Conservation (phyloP, 2,888 invertebrate species). For the Pseudococcus viburni region DNA sequence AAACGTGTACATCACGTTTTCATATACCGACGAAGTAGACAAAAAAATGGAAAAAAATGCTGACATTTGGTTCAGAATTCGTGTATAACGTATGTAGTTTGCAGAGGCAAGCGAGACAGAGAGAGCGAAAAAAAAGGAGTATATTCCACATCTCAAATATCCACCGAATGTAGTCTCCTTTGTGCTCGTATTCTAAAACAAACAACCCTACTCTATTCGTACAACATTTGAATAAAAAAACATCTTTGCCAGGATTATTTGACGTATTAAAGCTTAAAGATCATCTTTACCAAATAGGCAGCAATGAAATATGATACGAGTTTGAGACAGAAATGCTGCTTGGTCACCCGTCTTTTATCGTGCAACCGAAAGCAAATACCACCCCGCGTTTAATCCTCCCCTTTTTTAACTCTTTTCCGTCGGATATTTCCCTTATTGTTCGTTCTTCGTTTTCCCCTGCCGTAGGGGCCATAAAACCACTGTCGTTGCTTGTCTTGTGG, state of each 20-base stretch:
- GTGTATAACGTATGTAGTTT: background rate
- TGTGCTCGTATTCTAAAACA: slow-evolving; percentile 64
- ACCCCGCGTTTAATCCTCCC: slow-evolving; percentile 59
- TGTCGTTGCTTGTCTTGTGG: slow-evolving; percentile 65
- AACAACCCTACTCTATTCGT: slow-evolving; percentile 65
- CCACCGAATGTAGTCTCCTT: slow-evolving; percentile 55
- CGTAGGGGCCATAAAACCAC: slow-evolving; percentile 66
- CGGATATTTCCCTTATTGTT: slow-evolving; percentile 65
- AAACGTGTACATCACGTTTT: background rate
- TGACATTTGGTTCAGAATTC: slow-evolving; percentile 6
- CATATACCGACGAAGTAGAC: background rate
- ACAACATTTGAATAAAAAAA: slow-evolving; percentile 65
- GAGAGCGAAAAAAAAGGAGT: background rate
- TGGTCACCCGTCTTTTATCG: slow-evolving; percentile 65
- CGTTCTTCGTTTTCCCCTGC: slow-evolving; percentile 65
- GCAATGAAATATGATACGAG: slow-evolving; percentile 66
- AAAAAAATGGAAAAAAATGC: slow-evolving; percentile 17
- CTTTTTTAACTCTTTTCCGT: slow-evolving; percentile 63
- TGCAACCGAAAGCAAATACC: slow-evolving; percentile 62
- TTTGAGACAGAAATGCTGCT: slow-evolving; percentile 64
- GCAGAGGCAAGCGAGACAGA: slow-evolving; percentile 8
- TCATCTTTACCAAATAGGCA: slow-evolving; percentile 66
- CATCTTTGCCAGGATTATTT: slow-evolving; percentile 65
- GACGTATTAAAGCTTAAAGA: slow-evolving; percentile 66
- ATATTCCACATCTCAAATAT: slow-evolving; percentile 62